A percentile compares a stretch with the other conserved stretches of the same genome.
Conservation (phyloP, 1,140 invertebrate genomes). For the Heliconius nattereri region DNA sequence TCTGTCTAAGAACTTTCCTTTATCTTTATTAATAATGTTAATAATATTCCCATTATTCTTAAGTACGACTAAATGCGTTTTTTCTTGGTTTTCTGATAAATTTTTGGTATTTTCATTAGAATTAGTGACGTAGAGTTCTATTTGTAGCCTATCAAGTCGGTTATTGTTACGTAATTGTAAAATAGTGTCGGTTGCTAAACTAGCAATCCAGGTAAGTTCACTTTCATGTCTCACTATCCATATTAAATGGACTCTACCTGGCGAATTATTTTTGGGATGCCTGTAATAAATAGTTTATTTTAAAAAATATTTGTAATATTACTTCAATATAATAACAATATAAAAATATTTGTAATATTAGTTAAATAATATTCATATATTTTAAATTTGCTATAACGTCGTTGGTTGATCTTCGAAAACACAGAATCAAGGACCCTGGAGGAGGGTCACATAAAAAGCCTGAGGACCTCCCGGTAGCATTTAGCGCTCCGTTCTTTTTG, state of each 20-base stretch:
- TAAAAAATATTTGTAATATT: background rate
- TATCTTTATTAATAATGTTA: slow-evolving; percentile 44
- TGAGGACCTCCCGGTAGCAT: no score
- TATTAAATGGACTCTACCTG: slow-evolving; percentile 66
- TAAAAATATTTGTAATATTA: no score
- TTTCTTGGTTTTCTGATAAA: slow-evolving; percentile 10
- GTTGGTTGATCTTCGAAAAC: no score
- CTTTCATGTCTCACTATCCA: slow-evolving; percentile 71
- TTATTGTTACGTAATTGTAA: slow-evolving; percentile 61
- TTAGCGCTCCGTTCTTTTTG: no score
- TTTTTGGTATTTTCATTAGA: slow-evolving; percentile 45
- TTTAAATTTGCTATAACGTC: no score
- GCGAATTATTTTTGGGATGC: slow-evolving; percentile 56
- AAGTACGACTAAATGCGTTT: slow-evolving; percentile 57
- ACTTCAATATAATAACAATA: no score
- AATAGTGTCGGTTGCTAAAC: slow-evolving; percentile 61
- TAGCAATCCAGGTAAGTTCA: slow-evolving; percentile 65
- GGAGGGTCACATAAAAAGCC: no score
- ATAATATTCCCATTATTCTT: slow-evolving; percentile 59
- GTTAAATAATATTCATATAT: no score
- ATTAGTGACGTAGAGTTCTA: slow-evolving; percentile 71
- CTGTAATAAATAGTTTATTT: slow-evolving; percentile 46
- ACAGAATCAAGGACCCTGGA: no score
- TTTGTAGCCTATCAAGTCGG: slow-evolving; percentile 68
- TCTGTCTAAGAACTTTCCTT: background rate